Evolutionary conservation across 2,888 invertebrate species (phyloP).

Genomic region (Nineta flava): DNA sequence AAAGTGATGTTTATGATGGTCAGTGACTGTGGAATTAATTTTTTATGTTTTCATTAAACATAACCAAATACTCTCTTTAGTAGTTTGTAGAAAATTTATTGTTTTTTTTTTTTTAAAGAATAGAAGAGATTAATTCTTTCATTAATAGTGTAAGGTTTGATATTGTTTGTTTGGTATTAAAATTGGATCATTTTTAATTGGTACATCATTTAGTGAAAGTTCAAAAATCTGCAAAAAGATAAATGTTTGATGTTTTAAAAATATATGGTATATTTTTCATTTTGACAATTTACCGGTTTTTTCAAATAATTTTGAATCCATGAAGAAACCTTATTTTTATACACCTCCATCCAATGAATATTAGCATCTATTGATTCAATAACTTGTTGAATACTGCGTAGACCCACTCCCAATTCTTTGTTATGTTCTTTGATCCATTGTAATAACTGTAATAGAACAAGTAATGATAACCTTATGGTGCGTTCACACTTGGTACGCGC

Average conservation of each 20-base stretch:
- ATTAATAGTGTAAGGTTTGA: not conserved
- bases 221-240: not conserved
- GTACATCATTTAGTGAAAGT: not conserved
- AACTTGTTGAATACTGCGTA: constrained; percentile 59
- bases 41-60: no score
- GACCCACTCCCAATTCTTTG: constrained; percentile 46
- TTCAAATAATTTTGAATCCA: constrained; percentile 33
- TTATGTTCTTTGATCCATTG: constrained; percentile 46
- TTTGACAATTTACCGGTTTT: not conserved
- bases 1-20: no score
- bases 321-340: constrained; percentile 53
- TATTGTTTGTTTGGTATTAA: not conserved
- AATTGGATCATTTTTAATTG: not conserved
- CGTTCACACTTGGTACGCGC: no score
- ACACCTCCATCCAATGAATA: constrained; percentile 66
- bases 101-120: no score
- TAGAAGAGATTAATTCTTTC: not conserved
- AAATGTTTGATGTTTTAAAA: not conserved
- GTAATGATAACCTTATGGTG: not conserved
- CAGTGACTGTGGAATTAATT: no score
- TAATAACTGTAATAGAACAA: constrained; percentile 36
- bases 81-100: no score
- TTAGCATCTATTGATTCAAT: constrained; percentile 68
- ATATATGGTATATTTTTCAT: not conserved
- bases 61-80: no score